Base-by-base conservation (phyloP, 2,888 invertebrate genomes). In the Palloptera scutellata region DNA sequence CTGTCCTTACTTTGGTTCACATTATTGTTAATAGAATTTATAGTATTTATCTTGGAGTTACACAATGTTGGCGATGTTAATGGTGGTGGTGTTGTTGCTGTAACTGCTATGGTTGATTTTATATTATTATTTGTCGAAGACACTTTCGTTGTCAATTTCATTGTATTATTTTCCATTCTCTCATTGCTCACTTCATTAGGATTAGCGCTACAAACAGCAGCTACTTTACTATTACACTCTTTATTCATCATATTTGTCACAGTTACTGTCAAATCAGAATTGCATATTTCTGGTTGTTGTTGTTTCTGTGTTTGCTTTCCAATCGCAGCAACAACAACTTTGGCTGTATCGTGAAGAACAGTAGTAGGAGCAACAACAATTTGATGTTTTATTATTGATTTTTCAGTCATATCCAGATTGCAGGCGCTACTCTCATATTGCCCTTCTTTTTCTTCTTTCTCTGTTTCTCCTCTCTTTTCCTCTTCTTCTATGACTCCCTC, bases 51-150 rank as follows among this genome's bases (percentile, higher is more conserved):
- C 6, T 30, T 30, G 30, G 30, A 30, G 6, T 30, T 30, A 30
- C 30, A 30, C 30, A 30, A 30, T 13, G 69, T 41, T 17, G 53
- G 45, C 51, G 68, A 12, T 53, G 57, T 57, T 51, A 48, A 30
- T 58, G 51, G 10, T 48, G 43, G 10, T 52, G 42, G n/a, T 62
- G 60, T 61, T 58, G 54, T 54, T 30, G 40, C 10, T 54, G 59
- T 8, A 61, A 43, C 9, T 61, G 54, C n/a, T 45, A 57, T 19
- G 42, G 64, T 6, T 53, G 17, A 13, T 43, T 15, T 42, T 59
- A 51, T 51, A 48, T n/a, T 54, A 19, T 43, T n/a, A 13, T 20
- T 15, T 59, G 45, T 17, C 48, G 55, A 10, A 42, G 68, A 55
- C 30, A 17, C 30, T 55, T 11, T 30, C 30, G n/a, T 12, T 55